Evolutionary conservation across 2,888 invertebrate species (phyloP).

Genomic region (Archaeoteleia sp.): DNA sequence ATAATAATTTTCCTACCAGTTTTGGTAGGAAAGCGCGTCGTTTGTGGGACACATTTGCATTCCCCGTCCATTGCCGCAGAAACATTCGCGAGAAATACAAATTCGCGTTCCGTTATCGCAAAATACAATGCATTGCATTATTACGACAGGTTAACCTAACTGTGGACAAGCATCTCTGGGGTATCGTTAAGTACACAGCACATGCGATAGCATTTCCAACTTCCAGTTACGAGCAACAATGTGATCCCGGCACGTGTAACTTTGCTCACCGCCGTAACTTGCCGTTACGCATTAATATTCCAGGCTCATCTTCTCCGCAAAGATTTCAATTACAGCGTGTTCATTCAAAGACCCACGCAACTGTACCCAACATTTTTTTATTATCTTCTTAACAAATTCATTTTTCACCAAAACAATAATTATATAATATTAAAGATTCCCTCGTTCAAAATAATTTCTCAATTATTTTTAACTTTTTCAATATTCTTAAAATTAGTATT

Average conservation of each 20-base stretch:
- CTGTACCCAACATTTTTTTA: slow-evolving; percentile 5
- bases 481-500: too few species aligned
- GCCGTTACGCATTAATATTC: slow-evolving; percentile 42
- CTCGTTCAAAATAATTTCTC: too few species aligned
- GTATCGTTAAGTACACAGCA: slow-evolving; percentile 40
- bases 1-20: too few species aligned
- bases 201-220: slow-evolving; percentile 40
- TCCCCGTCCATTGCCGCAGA: too few species aligned
- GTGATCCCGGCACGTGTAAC: slow-evolving; percentile 46
- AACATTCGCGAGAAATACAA: slow-evolving; percentile 24
- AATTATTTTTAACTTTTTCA: too few species aligned
- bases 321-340: slow-evolving; percentile 52
- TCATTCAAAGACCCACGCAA: slow-evolving; percentile 43
- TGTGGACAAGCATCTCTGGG: slow-evolving; percentile 43
- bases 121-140: slow-evolving; percentile 23
- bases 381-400: too few species aligned
- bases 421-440: too few species aligned
- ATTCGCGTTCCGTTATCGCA: slow-evolving; percentile 33
- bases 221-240: slow-evolving; percentile 20
- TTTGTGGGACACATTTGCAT: too few species aligned
- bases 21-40: too few species aligned
- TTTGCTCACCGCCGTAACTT: slow-evolving; percentile 34
- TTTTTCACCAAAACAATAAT: too few species aligned
- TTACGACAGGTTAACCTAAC: slow-evolving; percentile 39
- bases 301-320: slow-evolving; percentile 30